phyloP scores from a whole-genome alignment of 2,888 invertebrate species.

The Lomographa bimaculata region DNA sequence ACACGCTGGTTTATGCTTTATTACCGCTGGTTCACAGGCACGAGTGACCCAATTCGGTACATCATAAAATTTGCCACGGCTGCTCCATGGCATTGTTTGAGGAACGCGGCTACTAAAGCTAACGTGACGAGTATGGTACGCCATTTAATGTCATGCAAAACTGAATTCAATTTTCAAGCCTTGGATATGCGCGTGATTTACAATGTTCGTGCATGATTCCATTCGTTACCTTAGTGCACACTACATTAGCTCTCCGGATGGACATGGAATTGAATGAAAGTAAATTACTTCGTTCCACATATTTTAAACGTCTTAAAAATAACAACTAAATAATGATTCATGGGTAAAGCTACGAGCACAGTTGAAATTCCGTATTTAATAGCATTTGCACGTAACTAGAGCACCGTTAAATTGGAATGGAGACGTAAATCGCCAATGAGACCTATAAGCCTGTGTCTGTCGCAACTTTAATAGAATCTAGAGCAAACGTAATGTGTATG shows the following conservation, averaged over 20 bases:
- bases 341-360: not conserved
- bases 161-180: constrained; percentile 70
- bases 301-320: not conserved
- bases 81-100: constrained; percentile 33
- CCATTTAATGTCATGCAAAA: constrained; percentile 68
- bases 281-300: not conserved
- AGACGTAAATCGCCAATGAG: constrained; percentile 58
- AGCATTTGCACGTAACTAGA: constrained; percentile 21
- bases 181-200: constrained; percentile 64
- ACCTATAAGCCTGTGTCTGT: constrained; percentile 50
- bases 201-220: constrained; percentile 57
- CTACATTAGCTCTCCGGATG: constrained; percentile 7
- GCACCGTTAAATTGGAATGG: constrained; percentile 50
- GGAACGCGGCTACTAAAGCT: constrained; percentile 45
- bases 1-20: constrained; percentile 54
- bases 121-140: constrained; percentile 54
- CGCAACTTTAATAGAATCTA: constrained; percentile 60
- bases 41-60: constrained; percentile 52
- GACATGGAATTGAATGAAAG: constrained; percentile 8
- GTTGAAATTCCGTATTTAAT: constrained; percentile 5
- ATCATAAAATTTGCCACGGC: constrained; percentile 46
- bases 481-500: constrained; percentile 67
- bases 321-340: not conserved
- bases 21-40: no score
- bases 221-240: constrained; percentile 33